phyloP scores from a whole-genome alignment of 2,888 invertebrate species.

The Drosophila neotestacea region DNA sequence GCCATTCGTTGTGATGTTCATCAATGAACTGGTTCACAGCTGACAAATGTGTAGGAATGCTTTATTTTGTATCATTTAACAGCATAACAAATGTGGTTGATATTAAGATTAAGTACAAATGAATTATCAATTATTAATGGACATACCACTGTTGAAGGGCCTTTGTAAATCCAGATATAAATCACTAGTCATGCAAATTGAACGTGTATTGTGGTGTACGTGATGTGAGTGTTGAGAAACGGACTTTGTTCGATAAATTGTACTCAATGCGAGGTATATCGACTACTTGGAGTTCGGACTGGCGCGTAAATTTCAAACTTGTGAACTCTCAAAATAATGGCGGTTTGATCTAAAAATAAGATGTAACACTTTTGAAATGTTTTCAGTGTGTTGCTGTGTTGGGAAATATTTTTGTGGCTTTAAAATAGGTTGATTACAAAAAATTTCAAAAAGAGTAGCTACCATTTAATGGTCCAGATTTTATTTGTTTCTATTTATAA shows the following conservation, averaged over 20 bases:
- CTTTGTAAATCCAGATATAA: not conserved
- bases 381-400: constrained; percentile 11
- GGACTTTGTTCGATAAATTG: constrained; percentile 2
- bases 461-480: no score
- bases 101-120: not conserved
- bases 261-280: not conserved
- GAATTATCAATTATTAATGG: not conserved
- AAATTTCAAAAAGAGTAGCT: no score
- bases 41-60: constrained; percentile 2
- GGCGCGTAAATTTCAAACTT: constrained; percentile 32
- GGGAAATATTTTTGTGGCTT: constrained; percentile 1
- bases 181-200: not conserved
- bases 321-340: not conserved
- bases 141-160: not conserved
- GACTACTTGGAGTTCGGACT: not conserved
- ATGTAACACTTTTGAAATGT: constrained; percentile 2
- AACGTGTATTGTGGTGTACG: not conserved
- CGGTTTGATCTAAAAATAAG: not conserved
- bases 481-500: no score
- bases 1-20: constrained; percentile 7
- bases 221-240: constrained; percentile 2
- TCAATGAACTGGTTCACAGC: constrained; percentile 50
- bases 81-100: not conserved
- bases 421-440: not conserved
- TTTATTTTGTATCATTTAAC: not conserved